Conservation (phyloP, 2,797 vertebrate species). For the Poeciliopsis gracilis region DNA sequence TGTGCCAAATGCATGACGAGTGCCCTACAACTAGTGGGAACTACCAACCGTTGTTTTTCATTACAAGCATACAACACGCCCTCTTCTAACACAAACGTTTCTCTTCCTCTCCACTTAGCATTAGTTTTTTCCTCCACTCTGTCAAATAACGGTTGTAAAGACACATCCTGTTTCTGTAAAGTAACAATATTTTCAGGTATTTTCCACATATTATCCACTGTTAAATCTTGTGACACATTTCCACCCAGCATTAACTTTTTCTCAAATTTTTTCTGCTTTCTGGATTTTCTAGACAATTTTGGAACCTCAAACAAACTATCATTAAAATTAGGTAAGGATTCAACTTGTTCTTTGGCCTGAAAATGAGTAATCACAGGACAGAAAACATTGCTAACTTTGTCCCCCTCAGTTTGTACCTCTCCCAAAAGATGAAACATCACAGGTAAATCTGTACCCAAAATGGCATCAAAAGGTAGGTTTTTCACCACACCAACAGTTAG, state of each 20-base stretch:
- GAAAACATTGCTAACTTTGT: neutral
- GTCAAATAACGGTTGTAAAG: neutral
- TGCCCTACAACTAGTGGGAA: too few species aligned
- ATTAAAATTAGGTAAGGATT: neutral
- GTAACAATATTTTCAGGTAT: neutral
- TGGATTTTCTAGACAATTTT: neutral
- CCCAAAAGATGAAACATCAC: neutral
- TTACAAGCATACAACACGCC: too few species aligned
- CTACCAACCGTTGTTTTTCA: too few species aligned
- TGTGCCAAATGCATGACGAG: too few species aligned
- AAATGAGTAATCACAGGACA: neutral
- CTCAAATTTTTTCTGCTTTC: neutral
- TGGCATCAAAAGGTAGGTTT: neutral
- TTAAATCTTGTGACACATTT: neutral
- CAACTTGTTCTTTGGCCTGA: neutral
- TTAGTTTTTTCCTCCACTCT: neutral
- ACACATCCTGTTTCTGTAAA: neutral
- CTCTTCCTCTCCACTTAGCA: neutral
- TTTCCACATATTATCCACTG: neutral
- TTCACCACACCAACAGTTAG: neutral
- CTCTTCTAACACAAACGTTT: neutral
- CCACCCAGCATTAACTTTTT: conserved; percentile 1
- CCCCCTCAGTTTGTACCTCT: neutral
- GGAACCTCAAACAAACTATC: neutral
- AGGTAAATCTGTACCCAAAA: neutral